phyloP scores from a whole-genome alignment of 2,888 invertebrate genomes.

The Pterostichus niger region DNA sequence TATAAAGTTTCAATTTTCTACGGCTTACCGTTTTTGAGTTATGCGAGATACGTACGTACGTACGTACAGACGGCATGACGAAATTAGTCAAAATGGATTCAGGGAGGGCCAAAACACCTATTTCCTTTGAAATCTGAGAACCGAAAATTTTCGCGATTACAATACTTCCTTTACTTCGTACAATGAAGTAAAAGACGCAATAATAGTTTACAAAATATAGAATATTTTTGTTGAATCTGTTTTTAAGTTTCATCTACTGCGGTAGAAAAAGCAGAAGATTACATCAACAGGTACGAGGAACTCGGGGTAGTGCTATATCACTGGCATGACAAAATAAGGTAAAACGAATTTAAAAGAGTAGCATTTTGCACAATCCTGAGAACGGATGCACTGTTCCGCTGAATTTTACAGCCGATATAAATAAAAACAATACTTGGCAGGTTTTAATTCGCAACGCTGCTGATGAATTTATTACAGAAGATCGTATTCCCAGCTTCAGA shows the following conservation, averaged over 20 bases:
- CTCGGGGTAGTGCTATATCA: conserved; percentile 19
- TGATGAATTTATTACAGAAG: conserved; percentile 33
- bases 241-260: not conserved
- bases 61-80: no score
- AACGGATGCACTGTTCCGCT: conserved; percentile 52
- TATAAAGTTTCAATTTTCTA: no score
- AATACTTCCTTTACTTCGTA: no score
- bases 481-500: not conserved
- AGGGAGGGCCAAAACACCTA: no score
- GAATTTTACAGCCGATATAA: conserved; percentile 43
- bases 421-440: conserved; percentile 37
- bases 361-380: conserved; percentile 53
- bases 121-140: no score
- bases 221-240: not conserved
- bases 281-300: conserved; percentile 36
- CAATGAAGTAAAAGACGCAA: no score
- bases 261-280: conserved; percentile 9
- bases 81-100: no score
- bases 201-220: no score
- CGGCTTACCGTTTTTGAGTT: no score
- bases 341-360: conserved; percentile 42
- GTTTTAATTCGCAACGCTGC: conserved; percentile 19
- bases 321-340: conserved; percentile 23
- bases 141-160: no score
- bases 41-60: no score